Evolutionary conservation across 1,140 invertebrate species (phyloP), one percentile per base, ranked within the genome.

Genomic region (Sinonovacula constricta): DNA sequence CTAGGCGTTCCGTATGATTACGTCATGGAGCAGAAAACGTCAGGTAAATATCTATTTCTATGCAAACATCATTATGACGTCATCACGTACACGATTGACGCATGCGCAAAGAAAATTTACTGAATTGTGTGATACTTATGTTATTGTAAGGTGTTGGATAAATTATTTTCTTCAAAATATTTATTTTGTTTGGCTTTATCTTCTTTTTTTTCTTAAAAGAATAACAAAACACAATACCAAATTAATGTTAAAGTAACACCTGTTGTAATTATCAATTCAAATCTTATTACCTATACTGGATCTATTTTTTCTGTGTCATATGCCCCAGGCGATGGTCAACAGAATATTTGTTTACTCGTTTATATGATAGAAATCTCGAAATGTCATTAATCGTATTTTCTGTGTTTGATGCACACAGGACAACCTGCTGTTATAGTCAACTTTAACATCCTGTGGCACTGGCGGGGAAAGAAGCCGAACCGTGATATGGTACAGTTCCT

Each of bases 401-500:
- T n/a, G n/a, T n/a, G n/a, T n/a, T n/a, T n/a, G n/a, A n/a, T n/a
- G n/a, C n/a, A n/a, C n/a, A n/a, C 28, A 76, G 72, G 62, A 26
- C 77, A 80, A 22, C 83, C 83, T 2, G 45, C 57, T 0, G 78
- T 84, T 1, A 67, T 84, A 15, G 75, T 81, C 0, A 80, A 74
- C n/a, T 84, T 80, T 33, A 81, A 84, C 51, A 84, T 84, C 28
- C 36, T 84, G 3, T 84, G 83, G 83, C 49, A 70, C 34, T 84
- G 83, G 83, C 24, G 83, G 26, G 83, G 83, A 45, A 62, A 80
- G n/a, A 76, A 74, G 15, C 67, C 75, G 12, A 69, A 14, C 15
- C n/a, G 53, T 2, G 63, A 79, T n/a, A 75, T 66, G 53, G 80
- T 80, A 0, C 78, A 82, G 24, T 54, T 62, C 4, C 65, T 84